These are phyloP conservation scores for Pristionchus exspectatus DNA, from an alignment of 2,888 invertebrate species.

Conservation along the genomic window DNA sequence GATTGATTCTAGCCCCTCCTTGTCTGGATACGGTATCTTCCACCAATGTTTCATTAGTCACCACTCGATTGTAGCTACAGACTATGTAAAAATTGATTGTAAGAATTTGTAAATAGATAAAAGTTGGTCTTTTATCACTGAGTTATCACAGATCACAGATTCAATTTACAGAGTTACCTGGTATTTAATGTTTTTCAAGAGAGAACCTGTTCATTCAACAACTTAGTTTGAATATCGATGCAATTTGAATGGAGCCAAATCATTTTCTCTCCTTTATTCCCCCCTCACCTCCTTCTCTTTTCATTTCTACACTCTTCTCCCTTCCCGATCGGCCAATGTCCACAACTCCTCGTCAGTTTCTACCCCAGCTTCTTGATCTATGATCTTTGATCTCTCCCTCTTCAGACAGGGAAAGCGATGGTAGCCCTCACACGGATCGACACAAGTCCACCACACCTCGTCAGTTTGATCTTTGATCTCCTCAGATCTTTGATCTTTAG, in stretches of 20 bases:
- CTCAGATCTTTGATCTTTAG: background rate
- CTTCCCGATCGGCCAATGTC: background rate
- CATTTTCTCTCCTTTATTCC: background rate
- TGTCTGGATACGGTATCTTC: slow-evolving; percentile 19
- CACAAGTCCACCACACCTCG: no score
- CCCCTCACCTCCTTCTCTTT: background rate
- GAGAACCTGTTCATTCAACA: no score
- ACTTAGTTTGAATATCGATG: no score
- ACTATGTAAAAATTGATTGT: slow-evolving; percentile 35
- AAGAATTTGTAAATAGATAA: slow-evolving; percentile 24
- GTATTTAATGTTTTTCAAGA: no score
- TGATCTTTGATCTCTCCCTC: no score
- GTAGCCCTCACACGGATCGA: no score
- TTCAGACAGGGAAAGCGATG: no score
- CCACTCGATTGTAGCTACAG: slow-evolving; percentile 6
- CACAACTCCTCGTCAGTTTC: background rate
- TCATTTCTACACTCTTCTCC: background rate
- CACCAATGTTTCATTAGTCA: background rate
- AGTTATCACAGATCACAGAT: no score
- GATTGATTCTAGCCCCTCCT: slow-evolving; percentile 28
- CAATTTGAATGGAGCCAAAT: no score
- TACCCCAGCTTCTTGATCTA: background rate
- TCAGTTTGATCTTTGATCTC: slow-evolving; percentile 27
- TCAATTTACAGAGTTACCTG: no score
- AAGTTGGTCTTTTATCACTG: background rate